Evolutionary conservation across 2,797 vertebrate genomes (phyloP).

Genomic region (Anas acuta): DNA sequence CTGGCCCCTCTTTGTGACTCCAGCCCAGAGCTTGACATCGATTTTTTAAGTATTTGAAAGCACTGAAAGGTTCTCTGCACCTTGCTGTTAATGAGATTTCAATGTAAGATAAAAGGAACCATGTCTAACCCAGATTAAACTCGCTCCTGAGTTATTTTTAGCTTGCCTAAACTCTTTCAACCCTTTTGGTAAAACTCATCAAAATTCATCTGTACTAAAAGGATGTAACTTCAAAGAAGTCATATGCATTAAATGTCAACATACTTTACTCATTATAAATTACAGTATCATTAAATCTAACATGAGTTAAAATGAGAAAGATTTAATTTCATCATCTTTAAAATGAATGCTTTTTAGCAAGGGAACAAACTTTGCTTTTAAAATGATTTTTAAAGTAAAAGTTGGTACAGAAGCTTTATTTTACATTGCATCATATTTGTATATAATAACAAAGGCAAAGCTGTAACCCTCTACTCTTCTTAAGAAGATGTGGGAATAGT

Average conservation of each 20-base stretch:
- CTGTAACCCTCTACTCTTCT: not conserved
- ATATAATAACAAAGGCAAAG: not conserved
- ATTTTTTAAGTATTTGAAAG: constrained; percentile 25
- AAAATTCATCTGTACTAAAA: constrained; percentile 70
- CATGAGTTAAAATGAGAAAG: constrained; percentile 54
- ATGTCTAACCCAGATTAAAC: constrained; percentile 60
- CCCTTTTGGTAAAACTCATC: constrained; percentile 49
- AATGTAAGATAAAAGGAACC: constrained; percentile 61
- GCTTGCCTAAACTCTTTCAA: constrained; percentile 52
- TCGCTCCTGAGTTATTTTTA: constrained; percentile 48
- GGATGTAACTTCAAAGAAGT: constrained; percentile 65
- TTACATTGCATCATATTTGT: not conserved
- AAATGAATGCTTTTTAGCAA: constrained; percentile 17
- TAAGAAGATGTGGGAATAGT: constrained; percentile 40
- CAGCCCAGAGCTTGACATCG: not conserved
- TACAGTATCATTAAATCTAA: constrained; percentile 64
- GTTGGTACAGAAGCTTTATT: not conserved
- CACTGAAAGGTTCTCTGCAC: not conserved
- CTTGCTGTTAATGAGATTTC: constrained; percentile 61
- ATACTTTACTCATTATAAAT: constrained; percentile 69
- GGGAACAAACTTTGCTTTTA: constrained; percentile 1
- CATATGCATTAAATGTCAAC: constrained; percentile 63
- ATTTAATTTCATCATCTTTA: constrained; percentile 44
- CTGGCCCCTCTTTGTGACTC: not conserved
- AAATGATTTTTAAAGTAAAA: constrained; percentile 15